Base-by-base conservation (phyloP, 2,113 vertebrate genomes). In the Microtus ochrogaster region DNA sequence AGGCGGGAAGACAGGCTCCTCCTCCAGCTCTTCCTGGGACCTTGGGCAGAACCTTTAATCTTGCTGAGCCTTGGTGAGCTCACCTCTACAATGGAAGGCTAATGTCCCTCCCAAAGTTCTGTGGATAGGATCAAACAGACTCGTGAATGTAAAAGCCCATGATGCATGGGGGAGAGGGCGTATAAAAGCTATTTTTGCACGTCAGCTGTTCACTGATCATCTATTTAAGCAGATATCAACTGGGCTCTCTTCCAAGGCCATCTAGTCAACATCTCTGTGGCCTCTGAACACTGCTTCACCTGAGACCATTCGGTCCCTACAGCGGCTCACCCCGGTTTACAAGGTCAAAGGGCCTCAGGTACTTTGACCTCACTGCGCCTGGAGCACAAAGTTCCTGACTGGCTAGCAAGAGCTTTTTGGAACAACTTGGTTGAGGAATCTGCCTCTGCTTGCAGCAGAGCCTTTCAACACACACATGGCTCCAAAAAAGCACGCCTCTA, bases 121-220 rank as follows among this genome's bases (percentile, higher is more conserved):
- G 70, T 95, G 81, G 81, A 90, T 90, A 92, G 76, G 49, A 76
- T 79, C 91, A 86, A 96, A 94, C 68, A 49, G 92, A 90, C 52
- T 39, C 26, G 58, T 33, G 52, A 90, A 66, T 44, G 10, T 65
- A 77, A 95, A 94, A 70, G 55, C 74, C 28, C 55, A 58, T 72
- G 87, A 82, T 79, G 55, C 76, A 65, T 58, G n/a, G 33, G 68
- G 16, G 66, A 3, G 5, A 12, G 12, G 13, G 4, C 2, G 24
- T 8, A 33, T 41, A 52, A 22, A 65, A n/a, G 76, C 85, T 83
- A 3, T 1, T 22, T 26, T 61, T 85, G 44, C 28, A 16, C 8
- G 19, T 85, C 47, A 58, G 3, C 13, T 52, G 28, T 61, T 76
- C 30, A n/a, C 17, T 36, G 63, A 49, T 65, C 33, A 39, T 65